Conservation (phyloP, 2,113 vertebrate genomes). For the Chloropsis cyanopogon region DNA sequence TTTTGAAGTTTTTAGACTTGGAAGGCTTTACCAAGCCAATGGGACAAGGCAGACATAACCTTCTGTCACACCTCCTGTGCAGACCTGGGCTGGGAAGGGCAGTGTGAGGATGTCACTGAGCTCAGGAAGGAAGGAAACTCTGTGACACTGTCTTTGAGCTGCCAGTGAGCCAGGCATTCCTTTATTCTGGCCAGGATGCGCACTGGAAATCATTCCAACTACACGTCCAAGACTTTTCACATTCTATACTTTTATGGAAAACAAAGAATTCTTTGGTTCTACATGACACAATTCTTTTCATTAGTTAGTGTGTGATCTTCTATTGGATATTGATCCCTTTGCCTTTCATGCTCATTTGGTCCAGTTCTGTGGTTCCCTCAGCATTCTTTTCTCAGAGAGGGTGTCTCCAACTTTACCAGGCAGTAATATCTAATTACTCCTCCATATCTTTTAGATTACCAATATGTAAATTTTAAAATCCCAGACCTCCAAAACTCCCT, state of each 20-base stretch:
- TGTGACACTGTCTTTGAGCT: background rate
- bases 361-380: background rate
- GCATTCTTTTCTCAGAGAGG: background rate
- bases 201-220: background rate
- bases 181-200: background rate
- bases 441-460: background rate
- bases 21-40: background rate
- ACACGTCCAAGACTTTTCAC: background rate
- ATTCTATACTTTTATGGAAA: background rate
- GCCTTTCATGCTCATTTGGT: background rate
- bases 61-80: background rate
- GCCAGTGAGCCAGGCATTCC: background rate
- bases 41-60: background rate
- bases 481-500: background rate
- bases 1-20: background rate
- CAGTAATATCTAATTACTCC: background rate
- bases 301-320: background rate
- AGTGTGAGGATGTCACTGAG: background rate
- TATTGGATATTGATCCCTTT: background rate
- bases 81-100: background rate
- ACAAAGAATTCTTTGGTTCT: background rate
- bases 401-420: background rate
- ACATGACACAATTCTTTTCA: too few species aligned
- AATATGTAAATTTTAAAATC: background rate
- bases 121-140: accelerated